Percentiles rank a stretch among this genome's conserved stretches.
Conservation (phyloP, 1,140 invertebrate species). For the Drosophila parvula region DNA sequence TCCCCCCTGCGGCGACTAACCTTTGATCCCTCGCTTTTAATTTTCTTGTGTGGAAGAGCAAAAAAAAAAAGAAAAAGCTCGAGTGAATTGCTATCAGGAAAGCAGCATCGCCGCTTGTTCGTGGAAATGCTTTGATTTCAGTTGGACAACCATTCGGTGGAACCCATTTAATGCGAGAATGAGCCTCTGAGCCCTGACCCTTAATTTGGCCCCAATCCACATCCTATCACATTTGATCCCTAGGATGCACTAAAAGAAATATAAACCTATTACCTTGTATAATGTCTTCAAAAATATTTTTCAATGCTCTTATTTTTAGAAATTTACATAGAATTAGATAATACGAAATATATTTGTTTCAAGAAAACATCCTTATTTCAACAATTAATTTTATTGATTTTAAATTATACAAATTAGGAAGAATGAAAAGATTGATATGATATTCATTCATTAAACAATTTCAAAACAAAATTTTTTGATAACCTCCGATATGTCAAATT, state of each 20-base stretch:
- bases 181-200: slow-evolving; percentile 37
- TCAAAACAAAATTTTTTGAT: no score
- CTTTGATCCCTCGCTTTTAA: slow-evolving; percentile 71
- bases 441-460: no score
- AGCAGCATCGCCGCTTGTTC: slow-evolving; percentile 22
- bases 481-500: no score
- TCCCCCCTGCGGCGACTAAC: slow-evolving; percentile 19
- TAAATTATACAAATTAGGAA: no score
- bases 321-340: neutral
- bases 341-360: no score
- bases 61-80: slow-evolving; percentile 27
- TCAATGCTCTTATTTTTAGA: no score
- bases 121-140: slow-evolving; percentile 59
- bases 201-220: slow-evolving; percentile 10
- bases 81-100: slow-evolving; percentile 44
- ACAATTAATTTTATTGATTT: no score
- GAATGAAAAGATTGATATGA: no score
- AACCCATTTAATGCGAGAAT: slow-evolving; percentile 67
- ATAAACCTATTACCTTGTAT: neutral
- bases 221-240: neutral
- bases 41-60: slow-evolving; percentile 48
- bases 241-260: slow-evolving; percentile 3
- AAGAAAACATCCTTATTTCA: no score
- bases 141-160: slow-evolving; percentile 47
- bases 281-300: no score